These are phyloP conservation scores for Stomatorhinus ivindoensis DNA, from an alignment of 2,113 vertebrate genomes.

Conservation along the genomic window DNA sequence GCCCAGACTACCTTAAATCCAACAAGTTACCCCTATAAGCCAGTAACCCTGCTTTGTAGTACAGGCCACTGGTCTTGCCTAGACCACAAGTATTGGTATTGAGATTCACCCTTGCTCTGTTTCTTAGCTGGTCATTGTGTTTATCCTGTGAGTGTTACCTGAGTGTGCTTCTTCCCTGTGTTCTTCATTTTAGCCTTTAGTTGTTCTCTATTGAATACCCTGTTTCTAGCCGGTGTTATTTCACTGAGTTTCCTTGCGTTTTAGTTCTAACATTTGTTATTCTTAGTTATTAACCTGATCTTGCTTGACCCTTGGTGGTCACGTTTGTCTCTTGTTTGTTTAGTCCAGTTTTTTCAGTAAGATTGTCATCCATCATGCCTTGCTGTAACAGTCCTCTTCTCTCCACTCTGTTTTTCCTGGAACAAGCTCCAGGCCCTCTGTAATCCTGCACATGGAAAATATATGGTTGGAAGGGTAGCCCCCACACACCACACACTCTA, in stretches of 20 bases:
- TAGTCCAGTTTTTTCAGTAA: neutral
- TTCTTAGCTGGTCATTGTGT: neutral
- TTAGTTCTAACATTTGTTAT: neutral
- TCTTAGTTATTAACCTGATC: neutral
- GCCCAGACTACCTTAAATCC: too few relatives aligned
- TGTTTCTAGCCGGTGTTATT: neutral
- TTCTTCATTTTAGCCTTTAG: neutral
- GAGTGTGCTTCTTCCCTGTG: neutral
- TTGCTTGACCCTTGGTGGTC: neutral
- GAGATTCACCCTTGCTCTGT: neutral
- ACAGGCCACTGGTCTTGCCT: neutral
- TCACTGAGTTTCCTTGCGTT: neutral
- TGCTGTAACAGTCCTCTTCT: neutral
- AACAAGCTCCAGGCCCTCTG: neutral
- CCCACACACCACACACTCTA: neutral
- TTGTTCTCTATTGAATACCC: neutral
- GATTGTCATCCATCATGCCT: neutral
- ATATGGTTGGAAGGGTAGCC: neutral
- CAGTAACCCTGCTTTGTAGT: too few relatives aligned
- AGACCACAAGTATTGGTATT: neutral
- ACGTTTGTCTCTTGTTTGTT: neutral
- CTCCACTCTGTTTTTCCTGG: neutral
- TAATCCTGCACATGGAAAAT: neutral
- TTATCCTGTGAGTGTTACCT: neutral
- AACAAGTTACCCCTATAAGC: too few relatives aligned